These are phyloP conservation scores for Pseudomyrmex gracilis DNA, from an alignment of 1,140 invertebrate species.

Conservation along the genomic window DNA sequence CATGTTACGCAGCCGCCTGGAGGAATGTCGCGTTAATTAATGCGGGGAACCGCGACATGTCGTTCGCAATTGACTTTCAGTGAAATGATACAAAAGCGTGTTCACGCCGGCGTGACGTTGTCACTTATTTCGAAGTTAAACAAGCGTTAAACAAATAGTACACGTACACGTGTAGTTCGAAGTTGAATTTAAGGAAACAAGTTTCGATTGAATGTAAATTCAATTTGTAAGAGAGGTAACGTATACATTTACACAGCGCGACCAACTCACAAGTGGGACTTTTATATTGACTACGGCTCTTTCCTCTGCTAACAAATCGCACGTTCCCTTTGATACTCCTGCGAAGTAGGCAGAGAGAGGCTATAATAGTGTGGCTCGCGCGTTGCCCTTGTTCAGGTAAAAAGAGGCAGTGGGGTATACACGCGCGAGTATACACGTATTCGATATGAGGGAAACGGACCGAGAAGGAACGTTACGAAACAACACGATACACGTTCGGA, in stretches of 20 bases:
- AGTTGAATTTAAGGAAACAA: conserved; percentile 25
- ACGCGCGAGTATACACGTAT: neutral
- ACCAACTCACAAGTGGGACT: too few relatives aligned
- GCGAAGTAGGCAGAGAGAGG: neutral
- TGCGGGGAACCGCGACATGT: conserved; percentile 13
- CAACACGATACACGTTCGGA: conserved; percentile 60
- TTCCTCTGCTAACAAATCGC: too few relatives aligned
- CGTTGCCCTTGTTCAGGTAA: neutral
- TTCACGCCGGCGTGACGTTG: neutral
- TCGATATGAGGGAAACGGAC: conserved; percentile 55
- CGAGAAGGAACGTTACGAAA: conserved; percentile 71
- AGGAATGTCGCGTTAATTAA: conserved; percentile 51
- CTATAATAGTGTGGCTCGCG: conserved; percentile 1
- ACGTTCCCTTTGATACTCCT: neutral
- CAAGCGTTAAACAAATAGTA: neutral
- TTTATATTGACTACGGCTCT: too few relatives aligned
- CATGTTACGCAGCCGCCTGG: conserved; percentile 53
- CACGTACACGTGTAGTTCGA: neutral
- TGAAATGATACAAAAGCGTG: neutral
- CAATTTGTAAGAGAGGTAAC: neutral
- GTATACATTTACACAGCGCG: too few relatives aligned
- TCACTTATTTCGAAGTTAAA: neutral
- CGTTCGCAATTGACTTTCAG: conserved; percentile 21
- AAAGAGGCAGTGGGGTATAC: neutral
- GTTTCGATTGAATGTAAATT: neutral